These are phyloP conservation scores for Bucco capensis DNA, from an alignment of 2,113 vertebrate species.

Conservation along the genomic window DNA sequence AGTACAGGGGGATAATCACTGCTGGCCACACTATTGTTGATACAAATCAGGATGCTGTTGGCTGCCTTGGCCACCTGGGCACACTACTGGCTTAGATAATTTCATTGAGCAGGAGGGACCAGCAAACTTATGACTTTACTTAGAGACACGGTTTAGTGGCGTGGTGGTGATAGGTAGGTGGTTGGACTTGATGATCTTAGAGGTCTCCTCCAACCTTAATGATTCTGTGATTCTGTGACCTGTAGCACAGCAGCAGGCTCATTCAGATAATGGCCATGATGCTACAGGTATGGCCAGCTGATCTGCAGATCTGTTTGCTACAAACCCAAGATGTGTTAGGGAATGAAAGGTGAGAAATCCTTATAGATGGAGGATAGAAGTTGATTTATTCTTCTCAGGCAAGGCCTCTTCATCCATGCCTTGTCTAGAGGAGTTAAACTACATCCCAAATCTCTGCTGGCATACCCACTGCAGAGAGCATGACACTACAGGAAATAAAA, in stretches of 20 bases:
- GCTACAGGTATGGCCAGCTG: background rate
- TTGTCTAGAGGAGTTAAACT: background rate
- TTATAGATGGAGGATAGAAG: background rate
- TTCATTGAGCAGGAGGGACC: background rate
- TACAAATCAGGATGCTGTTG: too few species aligned
- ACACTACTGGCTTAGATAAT: background rate
- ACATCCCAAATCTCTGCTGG: background rate
- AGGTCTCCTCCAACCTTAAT: too few species aligned
- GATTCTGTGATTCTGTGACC: too few species aligned
- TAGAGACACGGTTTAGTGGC: too few species aligned
- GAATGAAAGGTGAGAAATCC: background rate
- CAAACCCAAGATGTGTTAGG: background rate
- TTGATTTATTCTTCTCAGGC: accelerated
- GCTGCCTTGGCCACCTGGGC: background rate
- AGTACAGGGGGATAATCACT: background rate
- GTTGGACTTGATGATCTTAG: too few species aligned
- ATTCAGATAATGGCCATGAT: background rate
- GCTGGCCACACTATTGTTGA: background rate
- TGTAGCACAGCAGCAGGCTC: background rate
- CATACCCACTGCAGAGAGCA: background rate
- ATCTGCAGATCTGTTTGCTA: background rate
- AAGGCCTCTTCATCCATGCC: accelerated
- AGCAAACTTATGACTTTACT: too few species aligned
- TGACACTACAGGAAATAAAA: background rate
- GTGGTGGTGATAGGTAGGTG: too few species aligned